These are phyloP conservation scores for Atta cephalotes DNA, from an alignment of 1,140 invertebrate genomes.

Conservation along the genomic window DNA sequence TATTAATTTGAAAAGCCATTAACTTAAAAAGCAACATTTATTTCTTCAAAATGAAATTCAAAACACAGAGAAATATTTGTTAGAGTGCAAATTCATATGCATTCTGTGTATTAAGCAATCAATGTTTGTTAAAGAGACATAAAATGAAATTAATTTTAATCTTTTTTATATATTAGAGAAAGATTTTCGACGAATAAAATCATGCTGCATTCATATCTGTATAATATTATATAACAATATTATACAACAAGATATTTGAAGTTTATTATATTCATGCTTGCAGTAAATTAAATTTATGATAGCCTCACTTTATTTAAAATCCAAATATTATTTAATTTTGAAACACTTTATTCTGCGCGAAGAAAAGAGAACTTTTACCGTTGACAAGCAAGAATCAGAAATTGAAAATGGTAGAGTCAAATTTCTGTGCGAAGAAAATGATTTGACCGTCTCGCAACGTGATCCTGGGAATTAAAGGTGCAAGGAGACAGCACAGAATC, in stretches of 20 bases:
- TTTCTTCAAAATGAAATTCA: slow-evolving; percentile 3
- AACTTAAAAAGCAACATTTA: not conserved
- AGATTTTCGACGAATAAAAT: not conserved
- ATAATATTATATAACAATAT: slow-evolving; percentile 17
- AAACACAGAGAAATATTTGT: not conserved
- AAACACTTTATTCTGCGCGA: not conserved
- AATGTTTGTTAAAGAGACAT: not conserved
- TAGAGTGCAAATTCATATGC: not conserved
- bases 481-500: slow-evolving; percentile 47
- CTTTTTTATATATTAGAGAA: not conserved
- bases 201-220: not conserved
- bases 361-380: not conserved
- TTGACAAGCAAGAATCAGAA: slow-evolving; percentile 29
- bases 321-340: slow-evolving; percentile 42
- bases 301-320: slow-evolving; percentile 25
- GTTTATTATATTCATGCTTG: slow-evolving; percentile 16
- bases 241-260: not conserved
- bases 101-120: not conserved
- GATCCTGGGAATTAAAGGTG: slow-evolving; percentile 57
- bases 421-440: slow-evolving; percentile 43
- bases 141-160: slow-evolving; percentile 12
- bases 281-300: slow-evolving; percentile 51
- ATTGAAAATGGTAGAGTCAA: slow-evolving; percentile 41
- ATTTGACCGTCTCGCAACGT: slow-evolving; percentile 35
- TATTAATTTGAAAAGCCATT: not conserved